Evolutionary conservation across 2,113 vertebrate genomes (phyloP), one percentile per base, ranked within the genome.

Genomic region (Laticauda laticaudata): DNA sequence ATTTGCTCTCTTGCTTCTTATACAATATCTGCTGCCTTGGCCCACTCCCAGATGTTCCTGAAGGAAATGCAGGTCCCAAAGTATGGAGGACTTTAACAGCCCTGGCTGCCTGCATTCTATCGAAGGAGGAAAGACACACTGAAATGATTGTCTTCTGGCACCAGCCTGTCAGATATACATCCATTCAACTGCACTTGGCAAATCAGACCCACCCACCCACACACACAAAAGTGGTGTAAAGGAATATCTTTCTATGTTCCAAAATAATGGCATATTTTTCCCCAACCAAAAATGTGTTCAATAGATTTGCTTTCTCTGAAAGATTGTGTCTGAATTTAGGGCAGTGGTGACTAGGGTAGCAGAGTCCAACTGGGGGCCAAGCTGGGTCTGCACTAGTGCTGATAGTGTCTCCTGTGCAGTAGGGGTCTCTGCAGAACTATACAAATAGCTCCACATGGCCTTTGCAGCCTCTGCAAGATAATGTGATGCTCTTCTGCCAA

Each of bases 401-500:
- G 94, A 93, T 96, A 96, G 96, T 96, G 97, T 96, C 97, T 97
- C 97, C 97, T 97, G 96, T 59, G 89, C 95, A 0, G 88, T 95
- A 93, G 94, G 95, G 94, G 92, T 97, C 96, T 94, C 81, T 96
- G 96, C 95, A 95, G 95, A 93, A 96, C 96, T 97, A 93, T 96
- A 96, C 96, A 97, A 97, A 97, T 95, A 97, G 94, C 92, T 96
- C 96, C 97, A 97, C 96, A 96, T 95, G 96, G 96, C 94, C 95
- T 94, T 94, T 95, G 86, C 94, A 96, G 92, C 92, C 91, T 4
- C 91, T 96, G 95, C 97, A 97, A 97, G 95, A 92, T 94, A 97
- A 97, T 96, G 92, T 95, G 96, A 96, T 97, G 95, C 97, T 96
- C 95, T 14, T 94, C 54, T 61, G 97, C 98, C 98, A 98, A 97